Evolutionary conservation across 2,888 invertebrate species (phyloP), one percentile per base, ranked within the genome.

Genomic region (Andricus quercusramuli): DNA sequence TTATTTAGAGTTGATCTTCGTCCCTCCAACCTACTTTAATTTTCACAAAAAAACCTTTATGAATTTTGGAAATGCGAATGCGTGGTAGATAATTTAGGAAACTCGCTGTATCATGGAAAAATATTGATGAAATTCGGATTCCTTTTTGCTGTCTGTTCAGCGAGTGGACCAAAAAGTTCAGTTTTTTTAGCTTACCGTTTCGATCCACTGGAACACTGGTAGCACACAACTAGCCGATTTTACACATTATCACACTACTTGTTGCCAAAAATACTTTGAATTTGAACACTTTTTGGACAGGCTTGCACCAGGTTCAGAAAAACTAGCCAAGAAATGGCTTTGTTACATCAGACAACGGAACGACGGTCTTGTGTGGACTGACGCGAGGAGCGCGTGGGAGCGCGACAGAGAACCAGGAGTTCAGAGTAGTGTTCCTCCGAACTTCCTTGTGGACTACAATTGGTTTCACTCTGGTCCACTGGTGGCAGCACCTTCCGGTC

Each of bases 41-140:
- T 56, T 6, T 74, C 56, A 51, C 9, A 25, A 47, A 22, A 47
- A 44, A 2, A 47, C 22, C 8, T 44, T 68, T 25, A 0, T 0
- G 17, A n/a, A 68, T 22, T 25, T 68, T 25, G 6, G 13, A 68
- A 44, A 44, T 17, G 9, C 3, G n/a, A 17, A 22, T 44, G 3
- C 8, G 6, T 22, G 25, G 17, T 3, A 22, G 41, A 67, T 32
- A n/a, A 51, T 41, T 51, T 32, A 4, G 9, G 6, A 70, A 56
- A 25, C 25, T 62, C 25, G 15, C 15, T 15, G 25, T 74, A 32
- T 32, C 17, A 29, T 32, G 32, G 25, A 68, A 74, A 74, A 74
- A 56, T 74, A 74, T 74, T 74, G 74, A 74, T n/a, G 32, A 56
- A 74, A 74, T 74, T 56, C 32, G n/a, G n/a, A 32, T 56, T 47